Base-by-base conservation (phyloP, 2,888 invertebrate species). In the Lasioglossum figueresi region DNA sequence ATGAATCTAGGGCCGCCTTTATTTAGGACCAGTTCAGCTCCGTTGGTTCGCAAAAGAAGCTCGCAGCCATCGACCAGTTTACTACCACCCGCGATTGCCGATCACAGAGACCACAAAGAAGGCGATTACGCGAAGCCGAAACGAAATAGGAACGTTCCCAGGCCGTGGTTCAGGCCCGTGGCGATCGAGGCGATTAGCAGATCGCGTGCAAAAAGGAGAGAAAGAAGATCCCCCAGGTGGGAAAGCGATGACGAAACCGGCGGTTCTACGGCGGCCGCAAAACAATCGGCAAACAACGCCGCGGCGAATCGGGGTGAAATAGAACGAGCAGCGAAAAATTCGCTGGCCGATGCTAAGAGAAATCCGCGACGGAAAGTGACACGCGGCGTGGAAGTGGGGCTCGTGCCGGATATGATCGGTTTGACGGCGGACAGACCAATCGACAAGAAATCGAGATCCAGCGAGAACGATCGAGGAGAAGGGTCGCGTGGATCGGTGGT, bases 291-390 rank as follows among this genome's bases (percentile, higher is more conserved):
- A 87, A 90, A 83, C 68, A 85, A 87, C 48, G 27, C 74, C 86
- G 31, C 82, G 78, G 80, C 90, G 72, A 88, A 90, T 88, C 80
- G 59, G 37, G 66, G 72, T 66, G 76, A 83, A 83, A 76, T 31
- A 66, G 82, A 86, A 56, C 76, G 48, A 12, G 12, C 71, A 45
- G 68, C 59, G 79, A 80, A 80, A 88, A 73, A 76, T 82, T 52
- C n/a, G n/a, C 16, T 40, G 37, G 71, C 31, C 40, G 40, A n/a
- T 52, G 72, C 12, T 12, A 5, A 79, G 82, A 86, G 87, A 88
- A 82, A 85, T 84, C 80, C 76, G 59, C 12, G 3, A 68, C 76
- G 37, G 72, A 87, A 63, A 86, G 78, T 40, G 73, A 85, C 75
- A 72, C 86, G 84, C 63, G 74, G 43, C 56, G 23, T 81, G 66